Evolutionary conservation across 2,888 invertebrate species (phyloP).

Genomic region (Zygaena filipendulae): DNA sequence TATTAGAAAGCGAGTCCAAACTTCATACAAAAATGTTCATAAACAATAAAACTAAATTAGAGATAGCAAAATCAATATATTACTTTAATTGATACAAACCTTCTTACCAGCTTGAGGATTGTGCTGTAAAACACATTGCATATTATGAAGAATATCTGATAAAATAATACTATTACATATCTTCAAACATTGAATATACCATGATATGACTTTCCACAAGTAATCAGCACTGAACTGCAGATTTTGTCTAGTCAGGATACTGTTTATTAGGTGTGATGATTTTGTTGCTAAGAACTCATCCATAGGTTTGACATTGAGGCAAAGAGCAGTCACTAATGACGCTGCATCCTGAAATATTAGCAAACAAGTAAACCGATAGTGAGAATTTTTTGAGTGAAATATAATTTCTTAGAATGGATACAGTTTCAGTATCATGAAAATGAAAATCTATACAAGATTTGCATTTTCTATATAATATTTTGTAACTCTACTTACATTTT

Average conservation of each 20-base stretch:
- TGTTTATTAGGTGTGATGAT: constrained; percentile 66
- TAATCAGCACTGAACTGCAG: constrained; percentile 38
- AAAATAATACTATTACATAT: constrained; percentile 45
- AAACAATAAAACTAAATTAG: constrained; percentile 2
- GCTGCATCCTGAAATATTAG: constrained; percentile 49
- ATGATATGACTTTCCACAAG: constrained; percentile 39
- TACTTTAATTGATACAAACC: constrained; percentile 32
- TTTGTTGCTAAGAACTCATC: constrained; percentile 68
- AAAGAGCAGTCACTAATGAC: constrained; percentile 36
- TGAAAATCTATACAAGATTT: too few species aligned
- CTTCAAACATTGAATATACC: constrained; percentile 52
- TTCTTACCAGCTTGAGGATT: constrained; percentile 31
- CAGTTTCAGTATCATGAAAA: too few species aligned
- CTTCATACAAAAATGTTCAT: background rate
- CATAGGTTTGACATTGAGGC: constrained; percentile 41
- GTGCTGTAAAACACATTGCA: constrained; percentile 43
- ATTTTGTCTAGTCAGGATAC: constrained; percentile 64
- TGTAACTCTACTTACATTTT: constrained; percentile 43
- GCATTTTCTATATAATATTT: too few species aligned
- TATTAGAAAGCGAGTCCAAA: too few species aligned
- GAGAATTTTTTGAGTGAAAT: too few species aligned
- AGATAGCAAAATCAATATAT: background rate
- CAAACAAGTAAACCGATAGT: too few species aligned
- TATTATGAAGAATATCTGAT: constrained; percentile 49
- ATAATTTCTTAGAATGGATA: too few species aligned